Base-by-base conservation (phyloP, 2,113 vertebrate genomes). In the Sylvicapra grimmia region DNA sequence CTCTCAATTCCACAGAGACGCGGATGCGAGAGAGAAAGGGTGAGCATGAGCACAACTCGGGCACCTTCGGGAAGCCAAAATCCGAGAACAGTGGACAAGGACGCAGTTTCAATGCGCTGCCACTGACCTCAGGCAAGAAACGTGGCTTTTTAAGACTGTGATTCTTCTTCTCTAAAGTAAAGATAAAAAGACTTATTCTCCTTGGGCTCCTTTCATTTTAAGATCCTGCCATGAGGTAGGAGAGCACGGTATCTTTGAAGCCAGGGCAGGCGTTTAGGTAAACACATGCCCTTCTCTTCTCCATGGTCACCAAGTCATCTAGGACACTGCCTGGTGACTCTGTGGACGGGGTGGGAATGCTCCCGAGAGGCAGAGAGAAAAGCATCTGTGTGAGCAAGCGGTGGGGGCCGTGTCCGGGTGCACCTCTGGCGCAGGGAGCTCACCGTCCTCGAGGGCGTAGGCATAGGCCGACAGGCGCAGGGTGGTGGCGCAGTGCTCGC, bases 381-480 rank as follows among this genome's bases (percentile, higher is more conserved):
- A 27, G 15, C 12, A 6, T 25, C 58, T n/a, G 16, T 6, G 12
- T 11, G 44, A 61, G 11, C 75, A 29, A 0, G 13, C 6, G 54
- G 77, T 1, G 13, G 61, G 63, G 54, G 59, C 15, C n/a, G 12
- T 29, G 2, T 12, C 49, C 3, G 8, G 47, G 29, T 12, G 29
- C 16, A 5, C 47, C 79, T 51, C 75, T 3, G 5, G 29, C 5
- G 3, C 5, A 1, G 47, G 8, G 25, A 68, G 12, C 99, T 99
- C 98, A 99, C 99, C 99, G 0, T 99, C 99, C 94, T 99, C 99
- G 1, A 99, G 98, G 58, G 99, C 99, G 0, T 99, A 99, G 96
- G 99, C 99, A 0, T 99, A 99, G 25, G 99, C 99, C 0, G 99
- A 99, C 31, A 99, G 98, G 5, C 99, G 99, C 82, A 99, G 99